Conservation (phyloP, 2,888 invertebrate species). For the Azorinus chamasolen region DNA sequence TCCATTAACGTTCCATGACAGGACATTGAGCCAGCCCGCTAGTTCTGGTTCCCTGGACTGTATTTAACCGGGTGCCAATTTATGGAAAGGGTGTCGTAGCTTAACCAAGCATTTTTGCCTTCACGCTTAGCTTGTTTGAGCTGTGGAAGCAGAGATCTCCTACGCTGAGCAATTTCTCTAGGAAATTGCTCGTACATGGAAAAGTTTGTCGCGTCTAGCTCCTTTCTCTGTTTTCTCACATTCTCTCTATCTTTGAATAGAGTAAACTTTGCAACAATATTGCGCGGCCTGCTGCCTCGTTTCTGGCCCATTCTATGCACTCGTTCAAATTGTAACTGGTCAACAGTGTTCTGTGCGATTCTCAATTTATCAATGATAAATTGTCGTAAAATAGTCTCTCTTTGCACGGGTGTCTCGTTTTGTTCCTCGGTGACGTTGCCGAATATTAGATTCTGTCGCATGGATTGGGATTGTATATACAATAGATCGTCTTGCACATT, state of each 20-base stretch:
- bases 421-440: too few relatives aligned
- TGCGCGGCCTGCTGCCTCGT: not conserved
- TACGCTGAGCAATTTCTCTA: not conserved
- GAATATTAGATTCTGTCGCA: too few relatives aligned
- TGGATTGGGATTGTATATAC: too few relatives aligned
- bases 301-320: constrained; percentile 1
- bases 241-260: not conserved
- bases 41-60: too few relatives aligned
- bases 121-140: not conserved
- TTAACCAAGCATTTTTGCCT: too few relatives aligned
- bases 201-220: not conserved
- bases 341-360: not conserved
- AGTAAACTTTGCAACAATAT: not conserved
- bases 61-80: too few relatives aligned
- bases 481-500: too few relatives aligned
- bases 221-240: not conserved
- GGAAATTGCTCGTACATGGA: constrained; percentile 1
- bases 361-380: not conserved
- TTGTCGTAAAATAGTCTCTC: too few relatives aligned
- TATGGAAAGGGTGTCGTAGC: too few relatives aligned
- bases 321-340: constrained; percentile 2
- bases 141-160: constrained; percentile 1
- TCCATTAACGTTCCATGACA: too few relatives aligned
- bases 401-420: too few relatives aligned
- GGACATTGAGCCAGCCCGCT: too few relatives aligned